Conservation (phyloP, 1,140 invertebrate genomes). For the Cylas formicarius region DNA sequence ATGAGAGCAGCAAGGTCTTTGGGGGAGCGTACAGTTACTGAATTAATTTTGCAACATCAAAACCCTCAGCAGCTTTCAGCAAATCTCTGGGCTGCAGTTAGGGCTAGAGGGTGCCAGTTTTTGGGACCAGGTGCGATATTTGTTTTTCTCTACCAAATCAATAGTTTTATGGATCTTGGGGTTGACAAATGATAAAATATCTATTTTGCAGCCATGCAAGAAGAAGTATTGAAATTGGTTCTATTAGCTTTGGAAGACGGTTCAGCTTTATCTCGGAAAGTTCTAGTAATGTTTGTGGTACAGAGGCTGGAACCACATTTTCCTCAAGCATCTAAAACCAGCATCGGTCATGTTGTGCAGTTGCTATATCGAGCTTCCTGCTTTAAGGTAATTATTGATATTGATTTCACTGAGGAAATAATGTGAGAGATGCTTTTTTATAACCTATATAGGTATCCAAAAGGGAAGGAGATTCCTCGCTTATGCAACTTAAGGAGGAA, state of each 20-base stretch:
- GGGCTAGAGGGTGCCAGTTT: slow-evolving; percentile 96
- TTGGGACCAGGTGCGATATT: slow-evolving; percentile 78
- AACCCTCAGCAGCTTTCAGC: slow-evolving; percentile 87
- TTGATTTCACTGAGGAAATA: too few species aligned
- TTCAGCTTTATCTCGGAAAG: slow-evolving; percentile 93
- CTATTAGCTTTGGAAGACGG: slow-evolving; percentile 92
- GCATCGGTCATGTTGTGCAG: slow-evolving; percentile 98
- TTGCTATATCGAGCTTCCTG: slow-evolving; percentile 94
- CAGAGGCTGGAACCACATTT: slow-evolving; percentile 92
- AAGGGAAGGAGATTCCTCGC: slow-evolving; percentile 91
- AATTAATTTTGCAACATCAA: slow-evolving; percentile 90
- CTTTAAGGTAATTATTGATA: slow-evolving; percentile 89
- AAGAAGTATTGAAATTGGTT: slow-evolving; percentile 93
- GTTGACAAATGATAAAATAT: not conserved
- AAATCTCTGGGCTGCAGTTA: slow-evolving; percentile 94
- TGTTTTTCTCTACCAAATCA: not conserved
- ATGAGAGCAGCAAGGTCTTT: slow-evolving; percentile 81
- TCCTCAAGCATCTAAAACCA: slow-evolving; percentile 96
- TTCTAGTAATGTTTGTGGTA: slow-evolving; percentile 97
- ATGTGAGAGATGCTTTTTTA: slow-evolving; percentile 4
- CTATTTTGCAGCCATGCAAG: slow-evolving; percentile 79
- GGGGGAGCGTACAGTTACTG: slow-evolving; percentile 90
- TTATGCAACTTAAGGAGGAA: slow-evolving; percentile 98
- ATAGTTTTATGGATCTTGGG: not conserved
- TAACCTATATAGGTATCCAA: slow-evolving; percentile 97